These are phyloP conservation scores for Bufotes viridis DNA, from an alignment of 2,797 vertebrate genomes.

Conservation along the genomic window DNA sequence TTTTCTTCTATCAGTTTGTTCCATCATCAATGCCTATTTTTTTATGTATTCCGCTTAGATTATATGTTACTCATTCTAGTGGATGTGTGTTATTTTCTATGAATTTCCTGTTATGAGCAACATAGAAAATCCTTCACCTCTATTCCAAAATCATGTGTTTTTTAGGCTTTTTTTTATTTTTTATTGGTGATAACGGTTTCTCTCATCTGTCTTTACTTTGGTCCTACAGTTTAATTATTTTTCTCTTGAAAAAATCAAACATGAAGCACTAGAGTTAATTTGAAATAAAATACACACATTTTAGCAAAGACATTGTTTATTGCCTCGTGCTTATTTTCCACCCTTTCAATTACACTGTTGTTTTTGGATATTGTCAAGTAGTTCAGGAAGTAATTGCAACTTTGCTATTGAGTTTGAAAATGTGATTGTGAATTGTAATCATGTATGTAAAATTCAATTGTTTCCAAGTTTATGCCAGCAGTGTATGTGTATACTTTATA, in stretches of 20 bases:
- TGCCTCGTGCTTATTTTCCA: slow-evolving; percentile 43
- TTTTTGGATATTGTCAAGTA: slow-evolving; percentile 24
- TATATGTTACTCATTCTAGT: slow-evolving; percentile 64
- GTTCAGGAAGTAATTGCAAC: slow-evolving; percentile 21
- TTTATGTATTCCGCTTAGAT: background rate
- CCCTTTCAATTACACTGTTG: slow-evolving; percentile 13
- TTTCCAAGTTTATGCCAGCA: slow-evolving; percentile 33
- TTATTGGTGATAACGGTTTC: slow-evolving; percentile 64
- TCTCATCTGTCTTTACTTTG: slow-evolving; percentile 69
- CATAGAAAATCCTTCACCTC: slow-evolving; percentile 65
- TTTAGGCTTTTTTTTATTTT: background rate
- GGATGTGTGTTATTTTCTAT: slow-evolving; percentile 70
- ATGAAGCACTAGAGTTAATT: slow-evolving; percentile 31
- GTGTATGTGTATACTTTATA: background rate
- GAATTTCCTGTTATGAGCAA: slow-evolving; percentile 70
- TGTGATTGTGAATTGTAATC: background rate
- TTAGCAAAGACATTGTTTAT: slow-evolving; percentile 44
- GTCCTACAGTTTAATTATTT: slow-evolving; percentile 67
- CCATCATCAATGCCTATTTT: background rate
- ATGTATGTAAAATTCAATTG: slow-evolving; percentile 1
- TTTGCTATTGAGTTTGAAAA: slow-evolving; percentile 19
- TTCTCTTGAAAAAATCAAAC: slow-evolving; percentile 65
- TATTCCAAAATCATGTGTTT: slow-evolving; percentile 69
- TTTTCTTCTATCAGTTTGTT: slow-evolving; percentile 5
- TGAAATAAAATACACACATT: slow-evolving; percentile 35